Conservation (phyloP, 1,140 invertebrate species). For the Drosophila prosaltans region DNA sequence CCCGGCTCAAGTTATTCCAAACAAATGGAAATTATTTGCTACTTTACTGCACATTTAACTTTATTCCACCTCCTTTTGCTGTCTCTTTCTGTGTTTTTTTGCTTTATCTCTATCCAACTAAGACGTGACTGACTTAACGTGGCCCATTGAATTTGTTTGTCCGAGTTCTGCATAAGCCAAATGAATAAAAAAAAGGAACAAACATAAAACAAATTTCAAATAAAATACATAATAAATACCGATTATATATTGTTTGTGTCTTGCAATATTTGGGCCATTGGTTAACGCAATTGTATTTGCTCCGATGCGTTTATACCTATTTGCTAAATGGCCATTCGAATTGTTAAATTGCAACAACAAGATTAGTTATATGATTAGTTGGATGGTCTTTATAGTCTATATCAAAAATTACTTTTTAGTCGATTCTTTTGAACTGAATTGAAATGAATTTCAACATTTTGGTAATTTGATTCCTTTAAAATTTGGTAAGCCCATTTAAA, state of each 20-base stretch:
- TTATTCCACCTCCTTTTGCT: conserved; percentile 31
- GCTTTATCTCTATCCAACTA: conserved; percentile 60
- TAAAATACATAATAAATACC: conserved; percentile 16
- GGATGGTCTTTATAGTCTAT: conserved; percentile 3
- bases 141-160: conserved; percentile 14
- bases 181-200: background rate
- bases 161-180: conserved; percentile 39
- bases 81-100: conserved; percentile 57
- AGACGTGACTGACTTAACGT: conserved; percentile 58
- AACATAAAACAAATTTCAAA: conserved; percentile 15
- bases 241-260: background rate
- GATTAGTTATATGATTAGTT: conserved; percentile 5
- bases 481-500: too few species aligned
- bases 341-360: conserved; percentile 13
- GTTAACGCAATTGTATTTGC: conserved; percentile 25
- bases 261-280: conserved; percentile 1
- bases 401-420: too few species aligned
- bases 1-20: conserved; percentile 32
- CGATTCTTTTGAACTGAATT: too few species aligned
- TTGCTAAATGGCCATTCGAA: conserved; percentile 23
- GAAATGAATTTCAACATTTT: too few species aligned
- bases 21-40: conserved; percentile 63
- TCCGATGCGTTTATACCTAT: conserved; percentile 19
- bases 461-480: too few species aligned
- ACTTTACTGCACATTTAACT: background rate